Conservation (phyloP, 2,888 invertebrate species). For the Ryuthela nishihirai region DNA sequence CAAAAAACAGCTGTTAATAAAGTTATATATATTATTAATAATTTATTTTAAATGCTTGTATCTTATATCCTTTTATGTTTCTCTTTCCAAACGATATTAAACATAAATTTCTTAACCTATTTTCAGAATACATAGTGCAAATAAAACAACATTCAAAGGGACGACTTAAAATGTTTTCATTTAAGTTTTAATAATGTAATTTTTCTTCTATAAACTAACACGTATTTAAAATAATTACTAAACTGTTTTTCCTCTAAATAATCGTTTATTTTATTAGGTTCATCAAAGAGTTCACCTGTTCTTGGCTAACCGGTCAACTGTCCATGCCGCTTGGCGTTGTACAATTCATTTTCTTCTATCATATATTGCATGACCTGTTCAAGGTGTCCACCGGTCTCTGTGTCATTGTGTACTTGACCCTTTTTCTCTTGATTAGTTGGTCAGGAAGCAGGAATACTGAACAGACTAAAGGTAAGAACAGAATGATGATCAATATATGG, state of each 20-base stretch:
- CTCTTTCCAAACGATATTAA: too few relatives aligned
- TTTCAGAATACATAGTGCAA: too few relatives aligned
- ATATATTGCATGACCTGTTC: slow-evolving; percentile 67
- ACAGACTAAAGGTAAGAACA: not conserved
- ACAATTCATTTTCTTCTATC: slow-evolving; percentile 69
- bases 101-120: too few relatives aligned
- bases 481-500: too few relatives aligned
- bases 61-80: too few relatives aligned
- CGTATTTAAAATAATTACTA: slow-evolving; percentile 39
- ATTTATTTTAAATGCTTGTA: too few relatives aligned
- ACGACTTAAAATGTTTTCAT: too few relatives aligned
- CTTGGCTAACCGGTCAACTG: slow-evolving; percentile 60
- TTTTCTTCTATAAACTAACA: not conserved
- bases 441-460: slow-evolving; percentile 57
- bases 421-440: slow-evolving; percentile 61
- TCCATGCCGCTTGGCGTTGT: slow-evolving; percentile 70
- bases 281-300: slow-evolving; percentile 56
- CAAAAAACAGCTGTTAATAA: too few relatives aligned
- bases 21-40: too few relatives aligned
- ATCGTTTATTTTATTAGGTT: slow-evolving; percentile 53
- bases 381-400: slow-evolving; percentile 69
- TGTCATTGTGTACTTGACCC: slow-evolving; percentile 61
- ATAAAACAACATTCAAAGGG: too few relatives aligned
- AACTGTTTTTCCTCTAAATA: slow-evolving; percentile 18
- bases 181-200: too few relatives aligned